A percentile compares a stretch with the other conserved stretches of the same genome.
These are phyloP conservation scores for Leiothrix lutea DNA, from an alignment of 2,113 vertebrate species.

Conservation along the genomic window DNA sequence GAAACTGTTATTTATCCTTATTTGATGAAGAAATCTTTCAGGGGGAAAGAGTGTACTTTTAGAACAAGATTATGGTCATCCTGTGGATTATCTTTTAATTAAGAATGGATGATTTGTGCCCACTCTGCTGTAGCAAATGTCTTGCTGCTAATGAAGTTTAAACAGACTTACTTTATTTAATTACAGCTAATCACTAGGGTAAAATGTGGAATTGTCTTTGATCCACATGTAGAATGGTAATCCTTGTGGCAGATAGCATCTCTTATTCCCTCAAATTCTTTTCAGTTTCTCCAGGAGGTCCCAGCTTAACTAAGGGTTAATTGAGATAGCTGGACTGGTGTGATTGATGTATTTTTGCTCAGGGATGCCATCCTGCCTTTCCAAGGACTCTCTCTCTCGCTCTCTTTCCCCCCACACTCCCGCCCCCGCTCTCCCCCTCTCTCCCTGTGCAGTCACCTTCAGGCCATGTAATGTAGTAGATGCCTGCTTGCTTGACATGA, in stretches of 20 bases:
- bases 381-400: constrained; percentile 27
- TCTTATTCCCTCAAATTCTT: constrained; percentile 84
- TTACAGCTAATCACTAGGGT: constrained; percentile 94
- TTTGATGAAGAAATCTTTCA: constrained; percentile 83
- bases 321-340: constrained; percentile 78
- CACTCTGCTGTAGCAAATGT: constrained; percentile 94
- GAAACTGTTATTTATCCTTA: constrained; percentile 81
- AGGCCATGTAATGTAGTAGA: constrained; percentile 61
- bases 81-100: constrained; percentile 99
- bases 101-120: constrained; percentile 98
- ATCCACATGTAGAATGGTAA: constrained; percentile 91
- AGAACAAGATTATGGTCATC: constrained; percentile 93
- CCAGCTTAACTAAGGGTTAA: constrained; percentile 88
- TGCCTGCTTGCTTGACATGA: constrained; percentile 66
- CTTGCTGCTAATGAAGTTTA: constrained; percentile 99
- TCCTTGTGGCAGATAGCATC: constrained; percentile 94
- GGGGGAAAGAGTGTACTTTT: constrained; percentile 86
- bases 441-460: constrained; percentile 53
- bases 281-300: constrained; percentile 86
- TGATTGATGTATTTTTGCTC: constrained; percentile 81
- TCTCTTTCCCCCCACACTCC: background rate
- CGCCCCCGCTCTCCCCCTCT: background rate
- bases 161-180: constrained; percentile 99
- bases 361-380: constrained; percentile 74
- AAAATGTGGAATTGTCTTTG: constrained; percentile 95